Base-by-base conservation (phyloP, 2,888 invertebrate species). In the Tyria jacobaeae region DNA sequence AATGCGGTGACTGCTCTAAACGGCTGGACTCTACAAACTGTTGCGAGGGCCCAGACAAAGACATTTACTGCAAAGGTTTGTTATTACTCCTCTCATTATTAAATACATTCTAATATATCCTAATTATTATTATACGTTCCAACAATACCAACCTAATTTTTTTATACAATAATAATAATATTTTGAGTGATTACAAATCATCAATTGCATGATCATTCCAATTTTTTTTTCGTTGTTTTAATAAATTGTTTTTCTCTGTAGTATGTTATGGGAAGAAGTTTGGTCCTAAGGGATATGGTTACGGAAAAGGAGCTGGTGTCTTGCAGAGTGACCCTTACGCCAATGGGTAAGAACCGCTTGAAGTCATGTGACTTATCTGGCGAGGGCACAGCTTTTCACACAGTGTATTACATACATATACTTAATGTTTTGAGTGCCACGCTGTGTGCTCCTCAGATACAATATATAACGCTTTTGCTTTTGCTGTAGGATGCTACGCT, bases 251-350 rank as follows among this genome's bases (percentile, higher is more conserved):
- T 89, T 87, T 87, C 80, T 89, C 89, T 89, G 62, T 92, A 97
- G 97, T 97, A 87, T 99, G 99, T 96, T 99, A 99, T 95, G 98
- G 96, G 89, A 98, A 98, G 96, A 97, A 96, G 95, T 99, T 98
- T 94, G 99, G 99, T 84, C 99, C 99, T 84, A 99, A 98, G 95
- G 98, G 98, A 92, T 99, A 99, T 93, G 99, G 99, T 85, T 99
- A 98, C 94, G 99, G 99, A 85, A 98, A 98, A 94, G 99, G 99
- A 87, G 98, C 97, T 88, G 98, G 98, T 88, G 97, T 97, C 80
- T 95, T 98, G 86, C 98, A 98, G 95, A 97, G 97, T 93, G 98
- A 98, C 95, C 96, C 96, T 94, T 96, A 96, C 94, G 95, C 96
- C 90, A 96, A 96, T 94, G 97, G 97, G 97, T 96, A 96, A 95